Evolutionary conservation across 2,888 invertebrate genomes (phyloP), one percentile per base, ranked within the genome.

Genomic region (Osmoderma eremita): DNA sequence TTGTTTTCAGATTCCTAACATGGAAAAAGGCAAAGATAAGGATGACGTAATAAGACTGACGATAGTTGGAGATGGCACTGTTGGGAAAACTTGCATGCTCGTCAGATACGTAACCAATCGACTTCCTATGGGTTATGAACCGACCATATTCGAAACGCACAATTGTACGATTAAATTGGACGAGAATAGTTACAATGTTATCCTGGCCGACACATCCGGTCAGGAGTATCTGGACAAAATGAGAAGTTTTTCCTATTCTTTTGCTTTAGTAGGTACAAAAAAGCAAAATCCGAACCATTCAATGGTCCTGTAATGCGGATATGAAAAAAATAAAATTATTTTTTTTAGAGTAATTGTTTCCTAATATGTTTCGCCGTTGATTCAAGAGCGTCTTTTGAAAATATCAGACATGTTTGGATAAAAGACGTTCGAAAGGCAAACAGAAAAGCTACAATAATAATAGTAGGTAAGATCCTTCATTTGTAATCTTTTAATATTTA

Each of bases 161-260:
- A 38, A 39, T 13, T 49, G 38, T 38, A 61, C 49, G 17, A 87
- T 92, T 73, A 86, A 83, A 8, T 88, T 92, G 24, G 92, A 92
- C 75, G 90, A 88, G 3, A 87, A 90, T 73, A 88, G 88, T 73
- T 90, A 90, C 75, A 89, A 89, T 78, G 87, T 92, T 82, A 90
- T 91, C 45, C 82, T 94, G 15, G 93, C 93, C 93, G 93, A 94
- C 79, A 93, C 93, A 24, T 93, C 93, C 39, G 91, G 91, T 1
- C 93, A 94, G 78, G 94, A 94, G 79, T 94, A 93, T 81, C 94
- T 93, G 77, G 93, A 93, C 80, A 84, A 92, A 78, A 83, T 94
- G 68, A 85, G 94, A 76, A 93, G 93, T 0, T 83, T 94, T 41
- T 92, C 92, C 20, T 94, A 94, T 22, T 58, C 58, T 45, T 58